phyloP scores from a whole-genome alignment of 2,888 invertebrate genomes.

The Plemyria rubiginata region DNA sequence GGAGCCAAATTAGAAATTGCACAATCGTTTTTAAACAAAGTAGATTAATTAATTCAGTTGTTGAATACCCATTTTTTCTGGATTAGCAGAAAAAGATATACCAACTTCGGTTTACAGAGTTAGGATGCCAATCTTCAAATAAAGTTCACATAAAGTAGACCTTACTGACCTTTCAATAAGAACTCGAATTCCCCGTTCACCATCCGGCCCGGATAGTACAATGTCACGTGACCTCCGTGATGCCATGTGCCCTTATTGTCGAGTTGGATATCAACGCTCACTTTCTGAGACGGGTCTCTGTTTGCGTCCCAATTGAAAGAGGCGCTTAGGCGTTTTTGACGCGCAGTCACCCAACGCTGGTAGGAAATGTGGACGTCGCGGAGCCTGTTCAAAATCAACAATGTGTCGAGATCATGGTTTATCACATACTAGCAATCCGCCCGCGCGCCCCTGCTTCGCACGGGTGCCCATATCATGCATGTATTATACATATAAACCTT shows the following conservation, averaged over 20 bases:
- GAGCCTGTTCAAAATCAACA: slow-evolving; percentile 71
- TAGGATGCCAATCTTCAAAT: no score
- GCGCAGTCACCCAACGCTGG: slow-evolving; percentile 85
- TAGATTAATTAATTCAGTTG: no score
- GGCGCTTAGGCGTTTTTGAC: slow-evolving; percentile 87
- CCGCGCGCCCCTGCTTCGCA: no score
- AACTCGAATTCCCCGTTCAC: slow-evolving; percentile 88
- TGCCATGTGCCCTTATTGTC: slow-evolving; percentile 86
- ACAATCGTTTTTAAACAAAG: no score
- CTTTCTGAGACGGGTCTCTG: slow-evolving; percentile 90
- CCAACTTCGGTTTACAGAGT: no score
- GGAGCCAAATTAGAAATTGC: no score
- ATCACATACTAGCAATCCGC: no score
- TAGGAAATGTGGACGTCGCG: slow-evolving; percentile 90
- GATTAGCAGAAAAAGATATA: no score
- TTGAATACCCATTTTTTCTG: no score
- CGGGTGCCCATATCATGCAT: no score
- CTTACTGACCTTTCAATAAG: slow-evolving; percentile 74
- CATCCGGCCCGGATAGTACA: slow-evolving; percentile 91
- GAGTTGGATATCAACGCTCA: slow-evolving; percentile 86
- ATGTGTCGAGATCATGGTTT: not conserved
- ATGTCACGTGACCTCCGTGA: slow-evolving; percentile 85
- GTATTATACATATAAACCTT: no score
- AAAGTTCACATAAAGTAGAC: not conserved
- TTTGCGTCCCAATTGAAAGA: slow-evolving; percentile 95